These are phyloP conservation scores for Eretmodus cyanostictus DNA, from an alignment of 2,113 vertebrate species.

Conservation along the genomic window DNA sequence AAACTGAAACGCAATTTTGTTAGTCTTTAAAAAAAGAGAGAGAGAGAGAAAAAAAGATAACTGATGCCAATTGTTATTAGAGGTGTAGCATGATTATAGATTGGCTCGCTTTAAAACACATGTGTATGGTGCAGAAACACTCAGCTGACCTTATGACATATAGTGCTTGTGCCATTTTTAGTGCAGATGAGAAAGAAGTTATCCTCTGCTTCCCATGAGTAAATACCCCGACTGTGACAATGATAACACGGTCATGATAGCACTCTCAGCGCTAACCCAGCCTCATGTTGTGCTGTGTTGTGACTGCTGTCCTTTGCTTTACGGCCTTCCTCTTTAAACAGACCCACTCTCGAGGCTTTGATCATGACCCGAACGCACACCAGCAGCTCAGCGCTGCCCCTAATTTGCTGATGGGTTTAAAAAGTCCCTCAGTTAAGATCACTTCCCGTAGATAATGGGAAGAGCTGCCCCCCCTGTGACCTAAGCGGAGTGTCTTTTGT, in stretches of 20 bases:
- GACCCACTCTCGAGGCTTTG: conserved; percentile 29
- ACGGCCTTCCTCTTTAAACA: conserved; percentile 25
- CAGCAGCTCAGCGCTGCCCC: conserved; percentile 27
- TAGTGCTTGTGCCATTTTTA: conserved; percentile 1
- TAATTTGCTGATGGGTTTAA: conserved; percentile 61
- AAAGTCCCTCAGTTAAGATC: conserved; percentile 61
- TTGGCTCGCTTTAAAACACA: not conserved
- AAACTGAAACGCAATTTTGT: not conserved
- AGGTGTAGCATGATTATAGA: not conserved
- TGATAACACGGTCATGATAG: conserved; percentile 36
- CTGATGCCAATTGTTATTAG: not conserved
- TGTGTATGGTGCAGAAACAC: not conserved
- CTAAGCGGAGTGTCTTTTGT: conserved; percentile 71
- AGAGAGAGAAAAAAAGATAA: not conserved
- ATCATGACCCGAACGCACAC: conserved; percentile 39
- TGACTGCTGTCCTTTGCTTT: conserved; percentile 30
- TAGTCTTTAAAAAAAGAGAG: not conserved
- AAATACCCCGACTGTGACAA: conserved; percentile 5
- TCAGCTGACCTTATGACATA: not conserved
- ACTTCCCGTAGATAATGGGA: conserved; percentile 67
- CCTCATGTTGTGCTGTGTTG: conserved; percentile 30
- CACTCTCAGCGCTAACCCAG: not conserved
- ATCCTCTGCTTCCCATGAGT: conserved; percentile 17
- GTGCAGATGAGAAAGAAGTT: conserved; percentile 31
- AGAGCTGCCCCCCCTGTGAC: conserved; percentile 66